These are phyloP conservation scores for Temnothorax curvispinosus DNA, from an alignment of 1,140 invertebrate genomes.

Conservation along the genomic window DNA sequence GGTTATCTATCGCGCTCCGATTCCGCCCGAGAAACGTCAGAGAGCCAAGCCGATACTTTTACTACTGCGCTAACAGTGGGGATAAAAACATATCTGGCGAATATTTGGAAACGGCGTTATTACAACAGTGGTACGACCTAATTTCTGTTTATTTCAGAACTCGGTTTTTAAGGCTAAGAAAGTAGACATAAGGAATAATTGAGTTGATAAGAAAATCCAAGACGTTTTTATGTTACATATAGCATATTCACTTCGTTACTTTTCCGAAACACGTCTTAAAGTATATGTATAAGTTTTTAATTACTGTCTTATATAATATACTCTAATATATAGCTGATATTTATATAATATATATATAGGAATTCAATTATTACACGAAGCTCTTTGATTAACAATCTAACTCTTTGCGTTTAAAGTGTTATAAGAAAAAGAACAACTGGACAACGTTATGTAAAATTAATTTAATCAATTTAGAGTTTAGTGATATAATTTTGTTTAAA, in stretches of 20 bases:
- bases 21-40: constrained; percentile 29
- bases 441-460: not conserved
- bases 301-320: not conserved
- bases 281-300: not conserved
- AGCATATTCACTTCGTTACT: too few relatives aligned
- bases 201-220: not conserved
- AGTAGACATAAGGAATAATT: not conserved
- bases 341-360: not conserved
- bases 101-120: not conserved
- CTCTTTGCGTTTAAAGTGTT: not conserved
- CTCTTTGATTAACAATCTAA: not conserved
- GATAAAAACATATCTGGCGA: not conserved
- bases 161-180: not conserved
- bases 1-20: constrained; percentile 56
- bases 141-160: not conserved
- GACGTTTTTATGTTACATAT: not conserved
- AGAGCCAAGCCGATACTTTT: constrained; percentile 29
- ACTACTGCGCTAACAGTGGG: not conserved
- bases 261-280: not conserved
- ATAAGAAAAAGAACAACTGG: not conserved
- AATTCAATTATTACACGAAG: not conserved
- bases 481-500: not conserved
- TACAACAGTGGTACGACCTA: not conserved
- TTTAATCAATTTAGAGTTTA: not conserved
- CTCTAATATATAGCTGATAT: not conserved